phyloP scores from a whole-genome alignment of 2,888 invertebrate genomes.

The Nemoura dubitans region DNA sequence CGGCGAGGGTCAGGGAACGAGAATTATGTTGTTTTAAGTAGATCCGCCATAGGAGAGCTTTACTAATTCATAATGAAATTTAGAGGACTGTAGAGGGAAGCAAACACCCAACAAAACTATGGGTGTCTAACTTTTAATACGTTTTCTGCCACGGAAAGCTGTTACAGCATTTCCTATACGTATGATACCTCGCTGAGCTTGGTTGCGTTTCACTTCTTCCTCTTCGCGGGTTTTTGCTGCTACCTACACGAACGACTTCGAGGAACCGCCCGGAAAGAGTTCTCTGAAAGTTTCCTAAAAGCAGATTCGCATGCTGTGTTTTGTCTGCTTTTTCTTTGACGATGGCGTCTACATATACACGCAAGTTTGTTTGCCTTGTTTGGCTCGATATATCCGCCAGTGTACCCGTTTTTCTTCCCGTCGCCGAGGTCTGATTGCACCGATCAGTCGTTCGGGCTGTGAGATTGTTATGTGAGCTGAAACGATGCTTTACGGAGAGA shows the following conservation, averaged over 20 bases:
- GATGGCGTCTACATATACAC: too few relatives aligned
- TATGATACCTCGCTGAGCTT: too few relatives aligned
- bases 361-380: too few relatives aligned
- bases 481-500: too few relatives aligned
- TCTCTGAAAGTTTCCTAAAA: background rate
- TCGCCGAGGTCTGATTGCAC: too few relatives aligned
- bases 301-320: too few relatives aligned
- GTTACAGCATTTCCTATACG: background rate
- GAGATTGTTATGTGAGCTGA: too few relatives aligned
- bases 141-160: background rate
- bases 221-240: background rate
- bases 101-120: background rate
- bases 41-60: background rate
- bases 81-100: background rate
- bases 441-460: too few relatives aligned
- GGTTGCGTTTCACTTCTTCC: too few relatives aligned
- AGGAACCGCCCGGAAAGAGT: background rate
- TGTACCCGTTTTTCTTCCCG: too few relatives aligned
- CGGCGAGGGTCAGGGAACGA: background rate
- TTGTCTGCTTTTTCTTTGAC: too few relatives aligned
- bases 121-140: slow-evolving; percentile 7
- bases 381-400: too few relatives aligned
- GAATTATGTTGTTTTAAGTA: slow-evolving; percentile 26
- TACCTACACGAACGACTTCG: background rate
- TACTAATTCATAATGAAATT: slow-evolving; percentile 24